phyloP scores from a whole-genome alignment of 2,888 invertebrate species.

The Acholoe squamosa region DNA sequence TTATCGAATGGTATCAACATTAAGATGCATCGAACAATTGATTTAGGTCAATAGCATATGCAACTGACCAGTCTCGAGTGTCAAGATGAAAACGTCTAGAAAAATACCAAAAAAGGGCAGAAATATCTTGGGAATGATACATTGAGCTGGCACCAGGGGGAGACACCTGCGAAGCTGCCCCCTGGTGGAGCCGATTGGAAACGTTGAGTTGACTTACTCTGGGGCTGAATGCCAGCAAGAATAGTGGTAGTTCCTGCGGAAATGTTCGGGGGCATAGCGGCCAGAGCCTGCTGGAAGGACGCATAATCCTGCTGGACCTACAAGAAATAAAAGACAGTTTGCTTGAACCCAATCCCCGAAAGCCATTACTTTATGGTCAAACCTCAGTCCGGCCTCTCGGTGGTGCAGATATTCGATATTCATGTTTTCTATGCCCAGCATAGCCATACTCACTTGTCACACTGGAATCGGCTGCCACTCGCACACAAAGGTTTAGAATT shows the following conservation, averaged over 20 bases:
- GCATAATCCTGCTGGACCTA: conserved; percentile 82
- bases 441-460: background rate
- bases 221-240: conserved; percentile 77
- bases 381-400: background rate
- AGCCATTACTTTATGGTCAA: background rate
- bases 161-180: conserved; percentile 33
- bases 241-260: conserved; percentile 74
- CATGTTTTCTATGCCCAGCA: background rate
- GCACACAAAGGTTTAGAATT: background rate
- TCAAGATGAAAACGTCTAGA: conserved; percentile 54
- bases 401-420: background rate
- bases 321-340: conserved; percentile 60
- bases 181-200: conserved; percentile 47
- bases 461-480: background rate
- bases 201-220: conserved; percentile 76
- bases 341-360: conserved; percentile 48
- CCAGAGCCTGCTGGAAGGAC: conserved; percentile 81
- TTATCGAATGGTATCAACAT: conserved; percentile 34
- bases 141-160: conserved; percentile 45
- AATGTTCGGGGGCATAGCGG: conserved; percentile 76
- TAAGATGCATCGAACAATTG: conserved; percentile 19
- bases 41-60: conserved; percentile 16
- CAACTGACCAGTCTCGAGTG: conserved; percentile 39
- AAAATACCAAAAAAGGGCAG: conserved; percentile 49
- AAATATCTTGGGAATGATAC: conserved; percentile 40